Conservation (phyloP, 64 coral and sea anemone species). For the Montipora sp. region DNA sequence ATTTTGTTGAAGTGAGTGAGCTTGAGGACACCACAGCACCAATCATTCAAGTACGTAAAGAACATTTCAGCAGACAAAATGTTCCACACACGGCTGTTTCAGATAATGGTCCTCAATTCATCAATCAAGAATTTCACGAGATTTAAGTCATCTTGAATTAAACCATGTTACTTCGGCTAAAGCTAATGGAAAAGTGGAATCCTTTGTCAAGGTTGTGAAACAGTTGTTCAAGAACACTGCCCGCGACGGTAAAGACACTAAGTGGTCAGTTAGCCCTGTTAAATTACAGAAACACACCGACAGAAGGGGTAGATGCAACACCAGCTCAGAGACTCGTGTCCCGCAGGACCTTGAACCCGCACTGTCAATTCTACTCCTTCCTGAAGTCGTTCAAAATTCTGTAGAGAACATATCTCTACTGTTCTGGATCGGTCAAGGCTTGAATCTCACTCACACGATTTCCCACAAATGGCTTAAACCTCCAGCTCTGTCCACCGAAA, state of each 20-base stretch:
- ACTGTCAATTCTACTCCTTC: conserved; percentile 22
- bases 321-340: conserved; percentile 63
- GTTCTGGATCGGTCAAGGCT: too few relatives aligned
- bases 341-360: conserved; percentile 44
- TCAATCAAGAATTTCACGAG: neutral
- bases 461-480: too few relatives aligned
- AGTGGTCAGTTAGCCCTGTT: conserved; percentile 33
- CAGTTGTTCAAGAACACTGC: conserved; percentile 49
- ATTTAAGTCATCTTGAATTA: neutral
- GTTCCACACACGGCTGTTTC: too few relatives aligned
- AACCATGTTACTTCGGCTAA: too few relatives aligned
- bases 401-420: neutral
- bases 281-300: conserved; percentile 66
- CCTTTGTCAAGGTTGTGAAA: conserved; percentile 27
- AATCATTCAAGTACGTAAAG: conserved; percentile 65
- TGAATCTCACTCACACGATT: too few relatives aligned
- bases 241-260: conserved; percentile 46
- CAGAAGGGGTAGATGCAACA: conserved; percentile 58
- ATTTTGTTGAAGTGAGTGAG: conserved; percentile 54
- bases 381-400: conserved; percentile 19
- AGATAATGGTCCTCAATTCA: neutral
- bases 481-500: neutral
- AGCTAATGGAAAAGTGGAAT: too few relatives aligned
- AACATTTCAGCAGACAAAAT: conserved; percentile 5
- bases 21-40: conserved; percentile 24